Base-by-base conservation (phyloP, 2,113 vertebrate species). In the Arothron firmamentum region DNA sequence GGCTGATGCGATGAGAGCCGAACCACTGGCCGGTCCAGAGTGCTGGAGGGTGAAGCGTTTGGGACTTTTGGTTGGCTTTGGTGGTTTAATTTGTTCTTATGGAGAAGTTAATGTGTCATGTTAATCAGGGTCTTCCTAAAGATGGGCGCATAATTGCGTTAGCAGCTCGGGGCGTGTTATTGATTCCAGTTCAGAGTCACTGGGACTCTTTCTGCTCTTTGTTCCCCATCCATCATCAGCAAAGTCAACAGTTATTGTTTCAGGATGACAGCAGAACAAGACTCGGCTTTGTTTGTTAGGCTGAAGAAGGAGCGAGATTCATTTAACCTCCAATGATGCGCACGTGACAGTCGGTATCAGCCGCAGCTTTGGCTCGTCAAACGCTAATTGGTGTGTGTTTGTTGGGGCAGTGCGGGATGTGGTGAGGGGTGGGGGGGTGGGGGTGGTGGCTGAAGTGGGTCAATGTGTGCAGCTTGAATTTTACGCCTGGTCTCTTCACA, bases 171-270 rank as follows among this genome's bases (percentile, higher is more conserved):
- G 60, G 47, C 59, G 62, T 61, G 51, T 8, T 77, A 87, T 84
- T 85, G 85, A 85, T 85, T 59, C 10, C 1, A 9, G 52, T 41
- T 65, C 50, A 62, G 70, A 61, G 76, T 83, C 67, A 41, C 82
- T 85, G 14, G 20, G 12, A 34, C 65, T 63, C 61, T 76, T 70
- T 18, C 9, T 38, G 34, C 34, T 38, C 34, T 38, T 12, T 38
- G 34, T 38, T 38, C 9, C 4, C 4, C 34, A 12, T 38, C 34
- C 34, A 12, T 12, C 34, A 12, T 12, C 34, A 38, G 34, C 6
- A 12, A 9, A 38, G 4, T 38, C 9, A 38, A 11, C 34, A 38
- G 34, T 38, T 38, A 12, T 9, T 11, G 34, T 38, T 38, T 38
- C 9, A 38, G 34, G 34, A 38, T 38, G 34, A 38, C 11, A 12